Percentiles rank a stretch among this genome's conserved stretches.
Conservation (phyloP, 1,140 invertebrate genomes). For the Neocloeon triangulifer region DNA sequence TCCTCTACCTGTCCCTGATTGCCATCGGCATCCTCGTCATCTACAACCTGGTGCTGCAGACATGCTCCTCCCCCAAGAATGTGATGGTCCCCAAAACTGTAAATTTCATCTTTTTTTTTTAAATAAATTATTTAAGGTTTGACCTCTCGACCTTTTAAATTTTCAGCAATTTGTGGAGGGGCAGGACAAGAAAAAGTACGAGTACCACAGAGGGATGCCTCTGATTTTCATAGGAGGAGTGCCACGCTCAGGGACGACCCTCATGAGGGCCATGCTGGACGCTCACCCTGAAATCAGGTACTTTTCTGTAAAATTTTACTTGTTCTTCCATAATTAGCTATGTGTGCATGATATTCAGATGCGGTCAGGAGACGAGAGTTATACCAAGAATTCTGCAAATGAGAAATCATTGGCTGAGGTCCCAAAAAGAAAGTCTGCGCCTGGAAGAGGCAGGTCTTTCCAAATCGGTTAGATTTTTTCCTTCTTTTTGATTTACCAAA, state of each 20-base stretch:
- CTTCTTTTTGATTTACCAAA: neutral
- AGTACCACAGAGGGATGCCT: constrained; percentile 67
- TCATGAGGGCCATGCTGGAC: constrained; percentile 95
- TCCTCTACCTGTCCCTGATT: constrained; percentile 10
- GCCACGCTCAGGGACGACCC: constrained; percentile 86
- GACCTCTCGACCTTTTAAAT: too few relatives aligned
- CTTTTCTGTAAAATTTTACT: neutral
- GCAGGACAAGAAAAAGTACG: constrained; percentile 35
- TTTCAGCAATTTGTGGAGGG: constrained; percentile 35
- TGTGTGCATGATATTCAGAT: constrained; percentile 42
- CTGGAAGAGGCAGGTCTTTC: constrained; percentile 86
- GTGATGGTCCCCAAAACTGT: constrained; percentile 14
- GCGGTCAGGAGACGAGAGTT: constrained; percentile 93
- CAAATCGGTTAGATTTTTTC: constrained; percentile 34
- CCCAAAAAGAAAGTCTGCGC: constrained; percentile 68
- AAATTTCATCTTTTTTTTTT: constrained; percentile 8
- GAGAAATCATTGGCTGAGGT: constrained; percentile 79
- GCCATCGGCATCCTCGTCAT: constrained; percentile 11
- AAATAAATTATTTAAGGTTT: too few relatives aligned
- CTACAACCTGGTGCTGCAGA: constrained; percentile 8
- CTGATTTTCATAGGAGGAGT: constrained; percentile 95
- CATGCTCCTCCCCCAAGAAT: constrained; percentile 9
- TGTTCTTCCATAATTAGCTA: constrained; percentile 6
- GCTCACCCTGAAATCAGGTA: constrained; percentile 90
- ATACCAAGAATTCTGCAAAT: constrained; percentile 86